These are phyloP conservation scores for Gobius niger DNA, from an alignment of 2,113 vertebrate genomes.

Conservation along the genomic window DNA sequence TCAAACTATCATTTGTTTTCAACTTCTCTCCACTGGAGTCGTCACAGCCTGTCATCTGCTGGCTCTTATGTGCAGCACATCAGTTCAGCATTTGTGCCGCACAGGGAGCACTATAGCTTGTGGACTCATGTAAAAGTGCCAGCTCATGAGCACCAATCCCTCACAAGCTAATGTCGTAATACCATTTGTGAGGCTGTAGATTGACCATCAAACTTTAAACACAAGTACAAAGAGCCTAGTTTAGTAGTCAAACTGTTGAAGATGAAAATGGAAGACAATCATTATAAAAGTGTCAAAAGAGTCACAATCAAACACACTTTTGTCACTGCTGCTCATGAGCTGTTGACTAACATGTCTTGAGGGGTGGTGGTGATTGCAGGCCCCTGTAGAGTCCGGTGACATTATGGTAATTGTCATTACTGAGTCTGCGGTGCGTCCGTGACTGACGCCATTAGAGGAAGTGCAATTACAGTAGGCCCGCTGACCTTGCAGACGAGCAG, in stretches of 20 bases:
- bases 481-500: slow-evolving; percentile 83
- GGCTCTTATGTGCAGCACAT: background rate
- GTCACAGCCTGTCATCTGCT: background rate
- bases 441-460: slow-evolving; percentile 83
- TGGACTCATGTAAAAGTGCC: background rate
- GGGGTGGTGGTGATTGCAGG: slow-evolving; percentile 69
- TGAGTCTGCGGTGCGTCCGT: slow-evolving; percentile 76
- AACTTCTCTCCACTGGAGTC: background rate
- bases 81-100: background rate
- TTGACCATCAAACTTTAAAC: no score
- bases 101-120: background rate
- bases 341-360: slow-evolving; percentile 56
- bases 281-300: background rate
- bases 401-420: slow-evolving; percentile 84
- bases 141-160: background rate
- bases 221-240: no score
- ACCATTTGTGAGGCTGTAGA: no score
- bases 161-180: no score
- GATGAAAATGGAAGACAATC: background rate
- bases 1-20: background rate
- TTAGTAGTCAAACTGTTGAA: background rate
- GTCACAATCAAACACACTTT: slow-evolving; percentile 30
- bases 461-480: slow-evolving; percentile 83
- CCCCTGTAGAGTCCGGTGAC: slow-evolving; percentile 69
- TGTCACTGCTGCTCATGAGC: slow-evolving; percentile 27